Evolutionary conservation across 2,113 vertebrate genomes (phyloP).

Genomic region (Neogobius melanostomus): DNA sequence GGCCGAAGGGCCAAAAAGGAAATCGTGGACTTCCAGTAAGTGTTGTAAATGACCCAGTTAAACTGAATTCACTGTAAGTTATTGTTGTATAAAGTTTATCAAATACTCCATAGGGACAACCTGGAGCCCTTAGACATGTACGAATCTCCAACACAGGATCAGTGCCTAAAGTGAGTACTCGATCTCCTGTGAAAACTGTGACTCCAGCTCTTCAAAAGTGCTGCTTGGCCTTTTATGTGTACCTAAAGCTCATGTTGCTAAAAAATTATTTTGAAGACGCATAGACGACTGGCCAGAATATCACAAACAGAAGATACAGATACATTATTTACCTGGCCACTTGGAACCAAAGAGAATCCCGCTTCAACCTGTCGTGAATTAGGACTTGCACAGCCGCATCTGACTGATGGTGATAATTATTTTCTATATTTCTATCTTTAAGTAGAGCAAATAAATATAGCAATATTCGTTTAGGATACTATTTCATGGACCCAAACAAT

Average conservation of each 20-base stretch:
- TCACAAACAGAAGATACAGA: constrained; percentile 33
- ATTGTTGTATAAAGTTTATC: background rate
- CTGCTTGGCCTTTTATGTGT: too few relatives aligned
- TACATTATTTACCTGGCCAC: constrained; percentile 38
- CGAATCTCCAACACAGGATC: constrained; percentile 1
- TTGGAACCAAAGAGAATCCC: constrained; percentile 70
- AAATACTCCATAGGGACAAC: constrained; percentile 60
- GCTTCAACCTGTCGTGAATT: constrained; percentile 77
- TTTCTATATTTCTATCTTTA: background rate
- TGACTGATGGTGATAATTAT: constrained; percentile 66
- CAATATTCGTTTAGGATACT: constrained; percentile 66
- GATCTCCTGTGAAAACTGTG: constrained; percentile 1
- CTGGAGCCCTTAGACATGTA: constrained; percentile 41
- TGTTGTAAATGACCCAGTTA: background rate
- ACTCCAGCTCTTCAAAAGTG: constrained; percentile 32
- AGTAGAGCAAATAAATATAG: background rate
- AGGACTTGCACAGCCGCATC: constrained; percentile 61
- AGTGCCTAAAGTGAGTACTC: background rate
- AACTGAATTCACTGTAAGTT: background rate
- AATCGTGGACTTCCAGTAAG: constrained; percentile 69
- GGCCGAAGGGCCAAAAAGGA: constrained; percentile 72
- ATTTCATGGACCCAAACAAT: constrained; percentile 79
- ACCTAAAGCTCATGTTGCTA: too few relatives aligned
- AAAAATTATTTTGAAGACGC: constrained; percentile 24
- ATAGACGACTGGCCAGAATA: constrained; percentile 16